A percentile compares a stretch with the other conserved stretches of the same genome.
These are phyloP conservation scores for Drosophila gaucha DNA, from an alignment of 2,888 invertebrate species.

Conservation along the genomic window DNA sequence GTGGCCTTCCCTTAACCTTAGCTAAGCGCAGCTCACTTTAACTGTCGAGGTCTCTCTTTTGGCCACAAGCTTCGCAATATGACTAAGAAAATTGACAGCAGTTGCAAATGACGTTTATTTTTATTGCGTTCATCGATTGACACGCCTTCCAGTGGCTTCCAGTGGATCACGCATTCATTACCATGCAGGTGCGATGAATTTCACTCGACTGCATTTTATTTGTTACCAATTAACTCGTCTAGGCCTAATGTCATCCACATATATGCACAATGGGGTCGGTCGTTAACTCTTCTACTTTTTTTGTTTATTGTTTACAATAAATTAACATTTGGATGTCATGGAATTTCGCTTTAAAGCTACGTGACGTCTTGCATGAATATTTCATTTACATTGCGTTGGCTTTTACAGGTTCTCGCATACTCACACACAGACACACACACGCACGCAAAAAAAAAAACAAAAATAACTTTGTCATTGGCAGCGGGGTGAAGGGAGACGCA, in stretches of 20 bases:
- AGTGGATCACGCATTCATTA: slow-evolving; percentile 17
- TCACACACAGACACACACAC: slow-evolving; percentile 22
- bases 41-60: slow-evolving; percentile 41
- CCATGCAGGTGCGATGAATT: slow-evolving; percentile 25
- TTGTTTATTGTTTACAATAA: slow-evolving; percentile 40
- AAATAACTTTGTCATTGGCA: slow-evolving; percentile 48
- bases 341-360: slow-evolving; percentile 60
- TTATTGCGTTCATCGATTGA: too few species aligned
- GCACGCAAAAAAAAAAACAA: slow-evolving; percentile 12
- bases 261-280: slow-evolving; percentile 47
- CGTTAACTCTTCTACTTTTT: slow-evolving; percentile 47
- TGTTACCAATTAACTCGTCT: slow-evolving; percentile 46
- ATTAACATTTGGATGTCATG: slow-evolving; percentile 32
- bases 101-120: slow-evolving; percentile 22
- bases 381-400: slow-evolving; percentile 63
- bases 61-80: slow-evolving; percentile 41
- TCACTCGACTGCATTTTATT: slow-evolving; percentile 40
- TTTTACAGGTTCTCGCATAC: slow-evolving; percentile 43
- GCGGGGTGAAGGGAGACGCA: slow-evolving; percentile 7
- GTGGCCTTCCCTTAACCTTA: slow-evolving; percentile 63
- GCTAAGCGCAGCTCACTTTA: slow-evolving; percentile 38
- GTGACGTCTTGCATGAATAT: slow-evolving; percentile 76
- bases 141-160: neutral
- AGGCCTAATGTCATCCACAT: slow-evolving; percentile 37
- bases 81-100: slow-evolving; percentile 19